Evolutionary conservation across 2,888 invertebrate genomes (phyloP).

Genomic region (Stenotaenia linearis): DNA sequence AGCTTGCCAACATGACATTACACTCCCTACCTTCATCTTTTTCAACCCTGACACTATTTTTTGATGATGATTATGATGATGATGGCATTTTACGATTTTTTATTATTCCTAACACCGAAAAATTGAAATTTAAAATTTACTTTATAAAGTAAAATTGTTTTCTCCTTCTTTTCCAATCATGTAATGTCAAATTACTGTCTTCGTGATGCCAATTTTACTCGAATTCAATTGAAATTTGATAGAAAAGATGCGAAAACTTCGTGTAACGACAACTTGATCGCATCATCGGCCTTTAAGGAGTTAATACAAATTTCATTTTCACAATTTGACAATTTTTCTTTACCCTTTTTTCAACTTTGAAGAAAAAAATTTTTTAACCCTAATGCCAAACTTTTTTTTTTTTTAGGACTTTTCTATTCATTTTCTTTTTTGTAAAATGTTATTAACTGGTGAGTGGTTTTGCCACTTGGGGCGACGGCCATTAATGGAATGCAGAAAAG

Average conservation of each 20-base stretch:
- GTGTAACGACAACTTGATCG: background rate
- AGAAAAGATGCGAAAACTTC: background rate
- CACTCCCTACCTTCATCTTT: background rate
- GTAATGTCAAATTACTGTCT: background rate
- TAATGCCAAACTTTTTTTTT: background rate
- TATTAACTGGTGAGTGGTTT: constrained; percentile 26
- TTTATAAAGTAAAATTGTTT: background rate
- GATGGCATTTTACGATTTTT: background rate
- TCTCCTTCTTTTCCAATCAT: background rate
- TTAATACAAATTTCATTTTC: constrained; percentile 20
- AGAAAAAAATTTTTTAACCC: background rate
- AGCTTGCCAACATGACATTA: constrained; percentile 21
- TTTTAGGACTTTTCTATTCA: background rate
- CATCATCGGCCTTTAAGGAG: background rate
- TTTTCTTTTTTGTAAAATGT: background rate
- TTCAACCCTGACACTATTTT: background rate
- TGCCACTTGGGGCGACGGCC: constrained; percentile 17
- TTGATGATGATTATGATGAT: background rate
- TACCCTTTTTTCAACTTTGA: background rate
- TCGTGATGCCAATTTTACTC: background rate
- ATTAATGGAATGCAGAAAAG: constrained; percentile 26
- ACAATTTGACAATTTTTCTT: background rate
- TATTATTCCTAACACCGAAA: background rate
- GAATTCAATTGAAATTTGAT: background rate
- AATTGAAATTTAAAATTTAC: background rate